These are phyloP conservation scores for Struthidea cinerea DNA, from an alignment of 2,113 vertebrate species.

Conservation along the genomic window DNA sequence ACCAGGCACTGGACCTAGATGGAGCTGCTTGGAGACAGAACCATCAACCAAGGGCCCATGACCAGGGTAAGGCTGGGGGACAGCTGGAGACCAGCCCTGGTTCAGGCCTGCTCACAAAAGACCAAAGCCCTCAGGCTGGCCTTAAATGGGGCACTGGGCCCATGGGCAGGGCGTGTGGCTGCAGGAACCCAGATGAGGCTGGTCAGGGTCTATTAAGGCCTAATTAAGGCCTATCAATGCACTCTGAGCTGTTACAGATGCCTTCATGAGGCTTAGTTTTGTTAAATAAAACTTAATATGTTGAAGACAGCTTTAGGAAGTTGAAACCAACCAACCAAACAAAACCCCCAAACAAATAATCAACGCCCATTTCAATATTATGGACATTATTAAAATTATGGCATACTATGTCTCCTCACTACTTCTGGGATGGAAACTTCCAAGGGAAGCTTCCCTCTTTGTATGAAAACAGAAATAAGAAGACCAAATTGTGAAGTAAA, in stretches of 20 bases:
- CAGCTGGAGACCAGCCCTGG: accelerated
- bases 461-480: not conserved
- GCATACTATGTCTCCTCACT: not conserved
- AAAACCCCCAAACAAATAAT: not conserved
- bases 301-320: not conserved
- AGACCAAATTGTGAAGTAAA: not conserved
- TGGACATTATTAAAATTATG: not conserved
- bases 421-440: not conserved
- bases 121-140: accelerated
- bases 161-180: accelerated
- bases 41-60: accelerated
- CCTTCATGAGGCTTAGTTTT: not conserved
- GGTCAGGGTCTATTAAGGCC: not conserved
- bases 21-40: accelerated
- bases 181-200: not conserved
- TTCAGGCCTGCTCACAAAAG: accelerated
- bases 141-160: not conserved
- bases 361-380: not conserved
- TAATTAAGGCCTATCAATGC: not conserved
- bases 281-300: not conserved
- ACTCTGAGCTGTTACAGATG: not conserved
- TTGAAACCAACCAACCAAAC: not conserved
- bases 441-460: not conserved
- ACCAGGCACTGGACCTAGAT: accelerated
- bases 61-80: accelerated